A percentile compares a stretch with the other conserved stretches of the same genome.
Evolutionary conservation across 2,113 vertebrate genomes (phyloP).

Genomic region (Colaptes auratus): DNA sequence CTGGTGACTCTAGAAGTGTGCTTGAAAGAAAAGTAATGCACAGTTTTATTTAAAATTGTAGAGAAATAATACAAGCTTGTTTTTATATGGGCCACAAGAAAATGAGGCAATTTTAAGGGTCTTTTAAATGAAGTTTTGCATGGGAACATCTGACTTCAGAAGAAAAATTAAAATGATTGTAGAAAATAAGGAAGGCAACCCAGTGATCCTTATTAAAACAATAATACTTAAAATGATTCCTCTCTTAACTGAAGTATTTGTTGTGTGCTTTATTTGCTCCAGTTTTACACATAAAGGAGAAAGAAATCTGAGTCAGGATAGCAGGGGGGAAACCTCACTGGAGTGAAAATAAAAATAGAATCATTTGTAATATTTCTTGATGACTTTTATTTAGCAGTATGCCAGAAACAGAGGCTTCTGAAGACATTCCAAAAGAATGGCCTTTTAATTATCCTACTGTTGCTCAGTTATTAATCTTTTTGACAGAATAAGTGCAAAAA

Average conservation of each 20-base stretch:
- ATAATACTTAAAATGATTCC: neutral
- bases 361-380: conserved; percentile 40
- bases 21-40: neutral
- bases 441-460: conserved; percentile 52
- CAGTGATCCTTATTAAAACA: neutral
- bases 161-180: neutral
- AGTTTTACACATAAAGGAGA: conserved; percentile 1
- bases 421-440: conserved; percentile 40
- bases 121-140: neutral
- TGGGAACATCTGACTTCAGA: neutral
- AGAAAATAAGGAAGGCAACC: neutral
- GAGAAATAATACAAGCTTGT: neutral
- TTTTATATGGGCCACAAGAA: accelerated
- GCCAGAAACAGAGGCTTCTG: conserved; percentile 41
- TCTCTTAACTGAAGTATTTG: neutral
- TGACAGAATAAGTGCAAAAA: conserved; percentile 55
- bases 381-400: conserved; percentile 41
- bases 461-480: conserved; percentile 51
- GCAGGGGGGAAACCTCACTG: neutral
- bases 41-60: neutral
- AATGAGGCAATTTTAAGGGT: neutral
- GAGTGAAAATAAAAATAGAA: conserved; percentile 62
- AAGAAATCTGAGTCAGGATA: conserved; percentile 23
- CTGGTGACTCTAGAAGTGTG: neutral
- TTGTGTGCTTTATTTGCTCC: conserved; percentile 8